A percentile compares a stretch with the other conserved stretches of the same genome.
These are phyloP conservation scores for Decapterus maruadsi DNA, from an alignment of 2,797 vertebrate genomes.

Conservation along the genomic window DNA sequence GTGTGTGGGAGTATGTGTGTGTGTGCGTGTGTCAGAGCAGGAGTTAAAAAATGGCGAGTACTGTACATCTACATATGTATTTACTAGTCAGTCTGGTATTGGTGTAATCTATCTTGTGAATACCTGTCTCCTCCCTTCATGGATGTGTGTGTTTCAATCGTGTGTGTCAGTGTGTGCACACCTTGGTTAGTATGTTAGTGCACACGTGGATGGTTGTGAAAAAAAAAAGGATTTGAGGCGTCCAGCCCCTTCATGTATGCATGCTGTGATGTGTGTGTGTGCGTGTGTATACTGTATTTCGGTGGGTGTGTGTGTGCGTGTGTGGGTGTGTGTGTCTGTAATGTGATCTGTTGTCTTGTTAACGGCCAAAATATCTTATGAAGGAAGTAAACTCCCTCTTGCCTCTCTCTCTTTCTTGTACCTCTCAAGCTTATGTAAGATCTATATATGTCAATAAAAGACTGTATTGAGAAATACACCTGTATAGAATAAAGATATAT, in stretches of 20 bases:
- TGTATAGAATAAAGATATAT: constrained; percentile 86
- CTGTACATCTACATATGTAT: constrained; percentile 79
- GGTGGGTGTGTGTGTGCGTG: constrained; percentile 23
- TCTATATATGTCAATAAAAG: constrained; percentile 83
- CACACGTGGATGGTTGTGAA: constrained; percentile 23
- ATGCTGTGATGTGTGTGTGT: constrained; percentile 45
- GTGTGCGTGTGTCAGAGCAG: constrained; percentile 56
- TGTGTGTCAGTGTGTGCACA: constrained; percentile 31
- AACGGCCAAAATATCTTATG: constrained; percentile 77
- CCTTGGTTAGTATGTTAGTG: constrained; percentile 40
- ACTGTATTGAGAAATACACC: constrained; percentile 81
- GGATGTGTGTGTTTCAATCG: constrained; percentile 33
- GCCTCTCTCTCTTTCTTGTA: constrained; percentile 68
- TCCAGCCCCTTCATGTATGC: constrained; percentile 61
- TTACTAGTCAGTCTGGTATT: constrained; percentile 78
- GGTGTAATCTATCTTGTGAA: constrained; percentile 77
- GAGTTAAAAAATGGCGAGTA: constrained; percentile 73
- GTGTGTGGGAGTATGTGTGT: constrained; percentile 39
- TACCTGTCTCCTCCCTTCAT: constrained; percentile 63
- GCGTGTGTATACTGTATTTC: constrained; percentile 39
- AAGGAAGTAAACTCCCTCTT: constrained; percentile 70
- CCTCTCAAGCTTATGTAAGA: constrained; percentile 76
- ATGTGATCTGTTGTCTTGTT: constrained; percentile 75
- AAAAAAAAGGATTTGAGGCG: constrained; percentile 50
- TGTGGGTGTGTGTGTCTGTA: constrained; percentile 63